phyloP scores from a whole-genome alignment of 2,113 vertebrate species.

The Pluvialis apricaria region DNA sequence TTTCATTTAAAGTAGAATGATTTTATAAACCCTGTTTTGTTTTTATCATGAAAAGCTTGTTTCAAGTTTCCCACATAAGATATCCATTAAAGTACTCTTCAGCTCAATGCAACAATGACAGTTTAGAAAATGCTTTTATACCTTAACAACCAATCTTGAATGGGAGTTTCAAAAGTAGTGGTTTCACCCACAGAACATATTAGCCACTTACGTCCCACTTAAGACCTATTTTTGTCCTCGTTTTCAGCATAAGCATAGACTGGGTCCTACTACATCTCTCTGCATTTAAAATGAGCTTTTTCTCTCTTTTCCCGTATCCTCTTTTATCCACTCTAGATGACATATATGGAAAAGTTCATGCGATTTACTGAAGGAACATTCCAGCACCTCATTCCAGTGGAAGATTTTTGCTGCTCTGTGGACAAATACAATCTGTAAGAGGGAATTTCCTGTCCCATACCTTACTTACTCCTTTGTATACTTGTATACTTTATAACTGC shows the following conservation, averaged over 20 bases:
- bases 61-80: background rate
- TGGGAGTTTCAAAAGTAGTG: background rate
- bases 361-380: background rate
- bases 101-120: background rate
- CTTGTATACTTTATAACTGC: background rate
- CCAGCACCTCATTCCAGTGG: background rate
- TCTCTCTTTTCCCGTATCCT: background rate
- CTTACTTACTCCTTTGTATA: background rate
- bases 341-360: background rate
- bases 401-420: background rate
- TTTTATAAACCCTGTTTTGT: background rate
- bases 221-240: background rate
- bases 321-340: background rate
- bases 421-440: background rate
- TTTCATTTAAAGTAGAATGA: background rate
- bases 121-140: constrained; percentile 28
- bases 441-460: background rate
- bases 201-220: background rate
- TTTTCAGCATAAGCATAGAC: background rate
- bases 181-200: background rate
- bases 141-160: background rate
- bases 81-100: constrained; percentile 2
- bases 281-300: background rate
- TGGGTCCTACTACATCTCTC: background rate
- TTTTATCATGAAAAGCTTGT: background rate